Percentiles rank a stretch among this genome's conserved stretches.
These are phyloP conservation scores for Micromesistius poutassou DNA, from an alignment of 2,797 vertebrate genomes.

Conservation along the genomic window DNA sequence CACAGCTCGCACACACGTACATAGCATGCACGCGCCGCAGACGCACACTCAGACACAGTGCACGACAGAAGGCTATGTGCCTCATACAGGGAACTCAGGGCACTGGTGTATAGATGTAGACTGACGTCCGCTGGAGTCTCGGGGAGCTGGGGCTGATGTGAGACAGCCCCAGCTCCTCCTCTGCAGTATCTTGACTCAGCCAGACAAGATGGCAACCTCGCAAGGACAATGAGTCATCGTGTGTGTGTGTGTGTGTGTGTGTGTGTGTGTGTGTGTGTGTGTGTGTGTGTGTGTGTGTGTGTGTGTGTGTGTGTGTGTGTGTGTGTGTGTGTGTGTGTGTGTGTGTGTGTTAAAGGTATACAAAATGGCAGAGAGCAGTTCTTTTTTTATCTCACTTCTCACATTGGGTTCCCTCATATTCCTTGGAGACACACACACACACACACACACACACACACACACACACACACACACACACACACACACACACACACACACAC, in stretches of 20 bases:
- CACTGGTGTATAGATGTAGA: not conserved
- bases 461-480: not conserved
- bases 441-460: constrained; percentile 4
- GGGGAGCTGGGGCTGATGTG: not conserved
- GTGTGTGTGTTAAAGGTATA: not conserved
- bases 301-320: not conserved
- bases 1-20: not conserved
- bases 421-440: not conserved
- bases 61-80: no score
- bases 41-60: not conserved
- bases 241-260: not conserved
- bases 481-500: not conserved
- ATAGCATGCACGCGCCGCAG: not conserved
- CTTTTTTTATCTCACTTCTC: not conserved
- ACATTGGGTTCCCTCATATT: not conserved
- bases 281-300: not conserved
- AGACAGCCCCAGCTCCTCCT: not conserved
- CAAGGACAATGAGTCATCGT: constrained; percentile 3
- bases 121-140: not conserved
- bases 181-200: not conserved
- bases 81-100: not conserved
- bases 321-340: not conserved
- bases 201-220: constrained; percentile 1
- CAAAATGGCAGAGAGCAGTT: not conserved
- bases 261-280: not conserved